Conservation (phyloP, 1,140 invertebrate genomes). For the Phymorhynchus buccinoides region DNA sequence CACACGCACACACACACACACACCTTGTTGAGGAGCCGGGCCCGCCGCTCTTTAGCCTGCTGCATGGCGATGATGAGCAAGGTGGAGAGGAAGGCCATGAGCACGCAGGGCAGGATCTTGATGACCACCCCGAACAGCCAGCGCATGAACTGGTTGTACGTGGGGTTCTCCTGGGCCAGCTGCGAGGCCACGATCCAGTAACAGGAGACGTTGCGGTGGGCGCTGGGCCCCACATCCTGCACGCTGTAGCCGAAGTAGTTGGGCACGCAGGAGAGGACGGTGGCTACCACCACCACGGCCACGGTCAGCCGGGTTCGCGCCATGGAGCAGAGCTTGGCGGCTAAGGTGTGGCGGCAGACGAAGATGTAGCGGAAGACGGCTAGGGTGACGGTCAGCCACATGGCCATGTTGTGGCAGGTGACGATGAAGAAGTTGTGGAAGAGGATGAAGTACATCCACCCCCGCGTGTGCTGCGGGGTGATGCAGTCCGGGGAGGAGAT, state of each 20-base stretch:
- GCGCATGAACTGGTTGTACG: constrained; percentile 75
- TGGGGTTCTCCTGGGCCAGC: constrained; percentile 48
- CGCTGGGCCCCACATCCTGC: constrained; percentile 29
- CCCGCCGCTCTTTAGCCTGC: constrained; percentile 63
- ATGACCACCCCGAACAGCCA: constrained; percentile 91
- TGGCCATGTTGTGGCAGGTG: constrained; percentile 93
- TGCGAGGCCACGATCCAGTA: constrained; percentile 47
- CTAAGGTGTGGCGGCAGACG: constrained; percentile 84
- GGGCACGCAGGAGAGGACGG: constrained; percentile 85
- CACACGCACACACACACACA: too few species aligned
- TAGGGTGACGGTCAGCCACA: constrained; percentile 91
- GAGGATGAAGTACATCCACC: constrained; percentile 69
- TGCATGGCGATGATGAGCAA: constrained; percentile 85
- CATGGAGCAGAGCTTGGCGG: constrained; percentile 82
- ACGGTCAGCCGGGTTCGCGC: constrained; percentile 84
- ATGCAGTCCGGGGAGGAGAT: constrained; percentile 44
- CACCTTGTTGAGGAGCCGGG: constrained; percentile 62
- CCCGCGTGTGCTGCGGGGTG: constrained; percentile 51
- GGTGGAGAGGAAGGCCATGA: constrained; percentile 85
- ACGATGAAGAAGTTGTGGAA: constrained; percentile 79
- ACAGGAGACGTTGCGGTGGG: constrained; percentile 13
- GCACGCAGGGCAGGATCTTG: constrained; percentile 85
- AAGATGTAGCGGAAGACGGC: constrained; percentile 95
- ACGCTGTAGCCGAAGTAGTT: constrained; percentile 76
- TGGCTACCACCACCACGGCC: constrained; percentile 81